Conservation (phyloP, 2,113 vertebrate genomes). For the Anas platyrhynchos region DNA sequence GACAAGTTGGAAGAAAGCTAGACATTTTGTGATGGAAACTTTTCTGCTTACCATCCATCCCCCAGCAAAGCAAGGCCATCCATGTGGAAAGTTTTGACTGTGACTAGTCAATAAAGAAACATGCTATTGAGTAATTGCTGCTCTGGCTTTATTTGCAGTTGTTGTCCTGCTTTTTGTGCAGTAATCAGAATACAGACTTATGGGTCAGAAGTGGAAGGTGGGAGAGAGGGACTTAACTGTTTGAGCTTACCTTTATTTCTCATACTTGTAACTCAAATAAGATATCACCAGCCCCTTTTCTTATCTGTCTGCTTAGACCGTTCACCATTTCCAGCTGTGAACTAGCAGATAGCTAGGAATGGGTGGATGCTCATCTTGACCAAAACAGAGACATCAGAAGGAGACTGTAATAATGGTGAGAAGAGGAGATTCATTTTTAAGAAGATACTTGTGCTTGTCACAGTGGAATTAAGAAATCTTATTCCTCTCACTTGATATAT, state of each 20-base stretch:
- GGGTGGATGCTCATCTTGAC: neutral
- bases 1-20: neutral
- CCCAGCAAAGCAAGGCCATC: neutral
- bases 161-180: neutral
- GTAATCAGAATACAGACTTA: neutral
- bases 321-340: neutral
- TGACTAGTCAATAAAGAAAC: neutral
- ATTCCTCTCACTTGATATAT: constrained; percentile 28
- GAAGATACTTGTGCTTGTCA: constrained; percentile 15
- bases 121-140: constrained; percentile 14
- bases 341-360: neutral
- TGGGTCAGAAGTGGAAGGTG: neutral
- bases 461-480: constrained; percentile 44
- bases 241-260: neutral
- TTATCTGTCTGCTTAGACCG: neutral
- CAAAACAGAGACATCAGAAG: constrained; percentile 8
- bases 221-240: neutral
- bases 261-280: neutral
- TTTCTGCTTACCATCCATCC: neutral
- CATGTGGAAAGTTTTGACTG: neutral
- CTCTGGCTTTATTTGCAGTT: neutral
- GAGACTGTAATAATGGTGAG: neutral
- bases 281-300: neutral
- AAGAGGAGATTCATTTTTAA: neutral
- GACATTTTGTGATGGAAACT: neutral